phyloP scores from a whole-genome alignment of 2,113 vertebrate genomes.

The Ciconia stormi region DNA sequence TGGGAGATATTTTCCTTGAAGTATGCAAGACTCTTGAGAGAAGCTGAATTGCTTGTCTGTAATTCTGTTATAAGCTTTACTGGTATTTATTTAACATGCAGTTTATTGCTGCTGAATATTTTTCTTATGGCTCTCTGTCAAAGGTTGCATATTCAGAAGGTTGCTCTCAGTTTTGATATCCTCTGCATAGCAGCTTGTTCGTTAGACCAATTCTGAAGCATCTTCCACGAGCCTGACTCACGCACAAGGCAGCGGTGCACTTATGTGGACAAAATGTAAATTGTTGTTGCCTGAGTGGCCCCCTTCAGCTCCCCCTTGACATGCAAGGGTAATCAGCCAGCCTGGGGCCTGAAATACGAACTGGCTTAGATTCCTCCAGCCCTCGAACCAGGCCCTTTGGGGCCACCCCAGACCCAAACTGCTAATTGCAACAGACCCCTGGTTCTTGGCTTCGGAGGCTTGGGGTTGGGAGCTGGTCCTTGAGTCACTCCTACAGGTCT shows the following conservation, averaged over 20 bases:
- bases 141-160: background rate
- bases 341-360: background rate
- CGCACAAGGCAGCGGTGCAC: background rate
- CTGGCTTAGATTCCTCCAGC: background rate
- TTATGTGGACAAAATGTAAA: background rate
- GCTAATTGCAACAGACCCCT: background rate
- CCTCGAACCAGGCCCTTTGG: background rate
- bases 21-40: slow-evolving; percentile 68
- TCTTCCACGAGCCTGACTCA: background rate
- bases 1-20: slow-evolving; percentile 76
- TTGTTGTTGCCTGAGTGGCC: background rate
- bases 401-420: background rate
- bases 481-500: background rate
- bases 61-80: slow-evolving; percentile 76
- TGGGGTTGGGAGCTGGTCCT: background rate
- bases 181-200: background rate
- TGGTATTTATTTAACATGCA: slow-evolving; percentile 72
- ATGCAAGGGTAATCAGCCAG: background rate
- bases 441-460: background rate
- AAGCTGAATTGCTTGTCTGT: slow-evolving; percentile 70
- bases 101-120: slow-evolving; percentile 64
- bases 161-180: background rate
- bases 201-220: background rate
- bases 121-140: slow-evolving; percentile 14
- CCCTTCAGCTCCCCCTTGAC: background rate